Conservation (phyloP, 2,113 vertebrate genomes). For the Psophia crepitans region DNA sequence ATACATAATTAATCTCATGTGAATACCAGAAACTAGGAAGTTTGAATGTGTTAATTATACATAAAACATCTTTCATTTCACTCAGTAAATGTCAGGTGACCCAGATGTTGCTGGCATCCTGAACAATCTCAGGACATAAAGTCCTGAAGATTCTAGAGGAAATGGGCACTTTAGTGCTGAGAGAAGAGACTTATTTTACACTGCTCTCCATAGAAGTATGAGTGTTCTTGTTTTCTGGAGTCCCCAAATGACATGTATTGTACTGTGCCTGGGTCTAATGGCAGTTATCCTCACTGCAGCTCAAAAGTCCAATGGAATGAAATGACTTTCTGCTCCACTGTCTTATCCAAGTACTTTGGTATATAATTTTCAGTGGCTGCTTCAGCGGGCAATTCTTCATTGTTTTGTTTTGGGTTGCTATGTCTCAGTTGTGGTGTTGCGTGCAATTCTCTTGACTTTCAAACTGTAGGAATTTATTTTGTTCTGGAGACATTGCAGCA, state of each 20-base stretch:
- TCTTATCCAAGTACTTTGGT: background rate
- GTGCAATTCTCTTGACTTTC: background rate
- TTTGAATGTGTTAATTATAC: background rate
- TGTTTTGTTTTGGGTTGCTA: background rate
- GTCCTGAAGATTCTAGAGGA: background rate
- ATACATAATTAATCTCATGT: background rate
- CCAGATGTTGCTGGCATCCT: background rate
- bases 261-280: background rate
- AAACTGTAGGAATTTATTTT: background rate
- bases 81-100: background rate
- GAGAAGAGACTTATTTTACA: background rate
- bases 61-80: background rate
- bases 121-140: background rate
- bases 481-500: background rate
- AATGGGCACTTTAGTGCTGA: background rate
- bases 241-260: rapidly evolving
- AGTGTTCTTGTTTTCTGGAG: background rate
- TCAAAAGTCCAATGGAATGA: background rate
- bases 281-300: background rate
- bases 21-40: background rate
- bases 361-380: background rate
- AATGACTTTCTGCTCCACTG: background rate
- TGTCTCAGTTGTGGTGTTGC: background rate
- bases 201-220: background rate
- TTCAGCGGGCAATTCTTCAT: background rate